Evolutionary conservation across 2,797 vertebrate species (phyloP).

Genomic region (Etheostoma nigrum): DNA sequence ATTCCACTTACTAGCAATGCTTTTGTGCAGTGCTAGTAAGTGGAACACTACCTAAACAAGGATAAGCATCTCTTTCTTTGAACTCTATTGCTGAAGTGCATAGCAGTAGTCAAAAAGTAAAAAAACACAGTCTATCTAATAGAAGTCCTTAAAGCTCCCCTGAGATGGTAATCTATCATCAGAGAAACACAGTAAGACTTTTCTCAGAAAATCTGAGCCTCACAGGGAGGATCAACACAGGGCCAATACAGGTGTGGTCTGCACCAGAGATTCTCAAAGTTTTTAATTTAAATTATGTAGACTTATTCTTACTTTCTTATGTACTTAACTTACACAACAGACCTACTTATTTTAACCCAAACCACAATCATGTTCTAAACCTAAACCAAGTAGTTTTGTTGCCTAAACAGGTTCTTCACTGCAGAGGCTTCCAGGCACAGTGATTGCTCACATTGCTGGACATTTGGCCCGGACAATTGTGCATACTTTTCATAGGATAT

Average conservation of each 20-base stretch:
- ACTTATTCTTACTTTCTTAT: too few relatives aligned
- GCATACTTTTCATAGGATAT: too few relatives aligned
- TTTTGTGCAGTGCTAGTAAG: neutral
- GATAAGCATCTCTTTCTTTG: neutral
- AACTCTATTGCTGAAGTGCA: conserved; percentile 1
- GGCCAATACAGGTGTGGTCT: conserved; percentile 32
- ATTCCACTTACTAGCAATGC: neutral
- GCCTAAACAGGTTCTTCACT: too few relatives aligned
- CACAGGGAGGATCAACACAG: conserved; percentile 9
- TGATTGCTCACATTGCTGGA: too few relatives aligned
- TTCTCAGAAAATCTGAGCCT: conserved; percentile 27
- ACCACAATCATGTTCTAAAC: too few relatives aligned
- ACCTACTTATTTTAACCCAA: too few relatives aligned
- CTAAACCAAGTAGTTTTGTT: too few relatives aligned
- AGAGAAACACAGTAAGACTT: conserved; percentile 36
- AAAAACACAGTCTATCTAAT: conserved; percentile 5
- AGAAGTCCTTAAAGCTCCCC: conserved; percentile 8
- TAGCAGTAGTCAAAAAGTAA: conserved; percentile 19
- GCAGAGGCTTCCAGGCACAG: too few relatives aligned
- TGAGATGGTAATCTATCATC: conserved; percentile 46
- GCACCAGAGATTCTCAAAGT: neutral
- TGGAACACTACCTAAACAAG: neutral
- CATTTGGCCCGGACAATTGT: too few relatives aligned
- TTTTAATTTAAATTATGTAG: too few relatives aligned
- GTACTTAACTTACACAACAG: too few relatives aligned